Conservation (phyloP, 2,888 invertebrate species). For the Drosophila colorata region DNA sequence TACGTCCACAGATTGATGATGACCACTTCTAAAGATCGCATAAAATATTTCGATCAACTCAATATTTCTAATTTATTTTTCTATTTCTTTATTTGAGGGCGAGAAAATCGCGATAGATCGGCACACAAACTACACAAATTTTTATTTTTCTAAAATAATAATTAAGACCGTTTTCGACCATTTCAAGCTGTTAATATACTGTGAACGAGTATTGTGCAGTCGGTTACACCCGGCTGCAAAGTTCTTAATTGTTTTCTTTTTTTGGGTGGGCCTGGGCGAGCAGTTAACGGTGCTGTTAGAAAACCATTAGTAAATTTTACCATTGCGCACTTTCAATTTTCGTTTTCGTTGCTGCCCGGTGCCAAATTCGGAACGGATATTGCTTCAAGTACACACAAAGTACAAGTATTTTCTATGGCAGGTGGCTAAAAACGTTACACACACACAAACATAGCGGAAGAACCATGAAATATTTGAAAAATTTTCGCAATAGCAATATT, state of each 20-base stretch:
- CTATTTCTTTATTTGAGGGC: no score
- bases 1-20: no score
- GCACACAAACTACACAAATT: no score
- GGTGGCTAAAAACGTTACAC: slow-evolving; percentile 4
- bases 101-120: no score
- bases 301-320: slow-evolving; percentile 65
- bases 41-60: no score
- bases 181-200: no score
- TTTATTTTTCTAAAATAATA: no score
- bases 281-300: slow-evolving; percentile 33
- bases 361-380: slow-evolving; percentile 68
- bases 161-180: no score
- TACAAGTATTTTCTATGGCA: slow-evolving; percentile 13
- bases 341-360: slow-evolving; percentile 25
- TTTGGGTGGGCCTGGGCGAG: slow-evolving; percentile 8
- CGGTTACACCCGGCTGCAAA: no score
- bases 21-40: no score
- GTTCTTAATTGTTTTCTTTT: neutral
- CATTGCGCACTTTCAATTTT: slow-evolving; percentile 61
- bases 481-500: slow-evolving; percentile 24
- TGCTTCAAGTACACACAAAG: slow-evolving; percentile 18
- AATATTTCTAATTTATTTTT: no score
- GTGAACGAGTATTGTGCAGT: no score
- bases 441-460: slow-evolving; percentile 3
- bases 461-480: slow-evolving; percentile 11